Conservation (phyloP, 1,140 invertebrate species). For the Drosophila mojavensis region DNA sequence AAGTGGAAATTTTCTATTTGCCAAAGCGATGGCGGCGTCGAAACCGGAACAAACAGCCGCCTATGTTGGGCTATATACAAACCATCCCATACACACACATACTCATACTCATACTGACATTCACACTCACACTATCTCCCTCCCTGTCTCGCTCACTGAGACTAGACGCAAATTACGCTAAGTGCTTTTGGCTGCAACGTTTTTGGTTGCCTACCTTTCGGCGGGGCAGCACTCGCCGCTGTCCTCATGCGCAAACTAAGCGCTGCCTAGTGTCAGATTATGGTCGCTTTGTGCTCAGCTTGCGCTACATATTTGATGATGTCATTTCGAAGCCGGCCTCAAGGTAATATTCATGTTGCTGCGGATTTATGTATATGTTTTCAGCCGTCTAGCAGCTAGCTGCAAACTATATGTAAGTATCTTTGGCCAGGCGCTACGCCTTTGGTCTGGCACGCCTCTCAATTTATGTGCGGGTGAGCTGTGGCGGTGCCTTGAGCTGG, state of each 20-base stretch:
- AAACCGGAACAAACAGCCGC: conserved; percentile 75
- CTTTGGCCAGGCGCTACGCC: neutral
- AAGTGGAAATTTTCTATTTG: conserved; percentile 81
- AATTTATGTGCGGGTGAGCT: conserved; percentile 66
- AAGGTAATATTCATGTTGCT: conserved; percentile 71
- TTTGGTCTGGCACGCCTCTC: conserved; percentile 20
- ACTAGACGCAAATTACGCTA: conserved; percentile 73
- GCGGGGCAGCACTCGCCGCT: neutral
- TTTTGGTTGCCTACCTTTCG: conserved; percentile 67
- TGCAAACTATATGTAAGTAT: conserved; percentile 3
- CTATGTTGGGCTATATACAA: conserved; percentile 19
- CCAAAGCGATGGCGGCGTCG: conserved; percentile 62
- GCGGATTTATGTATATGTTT: conserved; percentile 59
- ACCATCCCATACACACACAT: conserved; percentile 26
- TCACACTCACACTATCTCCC: conserved; percentile 11
- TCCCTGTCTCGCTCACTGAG: conserved; percentile 24
- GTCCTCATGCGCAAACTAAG: conserved; percentile 58
- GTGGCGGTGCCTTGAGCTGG: conserved; percentile 2
- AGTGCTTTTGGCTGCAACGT: conserved; percentile 75
- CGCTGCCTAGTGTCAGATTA: conserved; percentile 78
- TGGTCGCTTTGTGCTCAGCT: conserved; percentile 71
- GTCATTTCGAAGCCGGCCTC: conserved; percentile 70
- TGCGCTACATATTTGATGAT: conserved; percentile 78
- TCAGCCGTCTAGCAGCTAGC: neutral
- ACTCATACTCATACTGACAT: conserved; percentile 2